These are phyloP conservation scores for Himalopsyche japonica DNA, from an alignment of 2,888 invertebrate species.

Conservation along the genomic window DNA sequence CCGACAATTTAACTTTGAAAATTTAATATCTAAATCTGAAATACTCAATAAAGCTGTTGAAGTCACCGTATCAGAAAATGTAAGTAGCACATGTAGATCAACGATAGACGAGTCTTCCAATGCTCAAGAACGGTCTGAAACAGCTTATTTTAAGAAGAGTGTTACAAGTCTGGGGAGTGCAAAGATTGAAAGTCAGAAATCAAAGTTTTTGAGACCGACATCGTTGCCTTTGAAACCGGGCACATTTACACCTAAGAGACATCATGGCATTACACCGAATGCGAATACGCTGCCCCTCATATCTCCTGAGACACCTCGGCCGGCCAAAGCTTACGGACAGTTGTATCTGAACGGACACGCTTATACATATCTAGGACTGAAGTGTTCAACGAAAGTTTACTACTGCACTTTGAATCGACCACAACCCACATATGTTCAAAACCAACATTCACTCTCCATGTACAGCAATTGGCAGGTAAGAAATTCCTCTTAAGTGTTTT, in stretches of 20 bases:
- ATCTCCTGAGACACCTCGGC: conserved; percentile 89
- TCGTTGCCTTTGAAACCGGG: conserved; percentile 84
- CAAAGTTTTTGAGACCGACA: conserved; percentile 79
- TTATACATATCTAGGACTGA: conserved; percentile 87
- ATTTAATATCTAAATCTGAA: conserved; percentile 58
- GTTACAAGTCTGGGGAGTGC: conserved; percentile 42
- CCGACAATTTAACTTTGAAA: conserved; percentile 58
- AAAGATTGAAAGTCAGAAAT: conserved; percentile 53
- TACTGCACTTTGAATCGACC: conserved; percentile 93
- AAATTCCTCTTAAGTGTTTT: neutral
- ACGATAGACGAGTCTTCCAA: conserved; percentile 34
- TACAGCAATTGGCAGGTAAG: conserved; percentile 91
- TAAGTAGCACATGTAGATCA: conserved; percentile 46
- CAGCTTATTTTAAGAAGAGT: conserved; percentile 57
- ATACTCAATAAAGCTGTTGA: conserved; percentile 55
- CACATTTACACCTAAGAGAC: conserved; percentile 78
- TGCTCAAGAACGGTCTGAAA: conserved; percentile 53
- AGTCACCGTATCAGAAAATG: conserved; percentile 53
- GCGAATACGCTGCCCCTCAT: conserved; percentile 82
- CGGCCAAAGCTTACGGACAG: conserved; percentile 87
- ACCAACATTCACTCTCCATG: conserved; percentile 91
- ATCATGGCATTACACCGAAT: conserved; percentile 81
- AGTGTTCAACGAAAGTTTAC: conserved; percentile 87
- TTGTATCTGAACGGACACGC: conserved; percentile 88
- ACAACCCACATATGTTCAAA: conserved; percentile 92